Percentiles rank a stretch among this genome's conserved stretches.
Evolutionary conservation across 1,140 invertebrate genomes (phyloP).

Genomic region (Platyura marginata): DNA sequence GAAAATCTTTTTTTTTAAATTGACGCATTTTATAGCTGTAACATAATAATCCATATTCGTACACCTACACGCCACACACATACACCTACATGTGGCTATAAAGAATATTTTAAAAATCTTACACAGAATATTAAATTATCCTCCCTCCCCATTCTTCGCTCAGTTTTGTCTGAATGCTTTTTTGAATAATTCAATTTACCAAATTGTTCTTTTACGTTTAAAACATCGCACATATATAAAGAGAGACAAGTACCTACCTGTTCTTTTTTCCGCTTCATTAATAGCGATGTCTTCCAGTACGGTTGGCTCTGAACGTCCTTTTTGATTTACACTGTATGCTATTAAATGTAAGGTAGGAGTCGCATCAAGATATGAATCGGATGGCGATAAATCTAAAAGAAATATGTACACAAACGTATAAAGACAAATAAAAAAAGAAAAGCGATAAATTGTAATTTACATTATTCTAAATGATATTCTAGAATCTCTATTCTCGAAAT

Average conservation of each 20-base stretch:
- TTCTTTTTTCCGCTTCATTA: conserved; percentile 68
- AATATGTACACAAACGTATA: conserved; percentile 8
- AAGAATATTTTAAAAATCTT: too few relatives aligned
- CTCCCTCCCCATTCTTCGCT: too few relatives aligned
- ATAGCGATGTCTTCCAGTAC: conserved; percentile 69
- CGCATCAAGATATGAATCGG: conserved; percentile 23
- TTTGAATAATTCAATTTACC: background rate
- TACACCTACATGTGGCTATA: background rate
- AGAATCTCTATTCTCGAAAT: background rate
- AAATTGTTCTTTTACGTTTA: background rate
- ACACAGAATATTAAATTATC: background rate
- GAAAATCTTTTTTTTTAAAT: too few relatives aligned
- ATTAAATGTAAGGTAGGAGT: conserved; percentile 50
- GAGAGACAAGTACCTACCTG: conserved; percentile 35
- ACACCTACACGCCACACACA: background rate
- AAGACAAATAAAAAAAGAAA: background rate
- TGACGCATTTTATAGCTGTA: too few relatives aligned
- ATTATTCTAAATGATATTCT: background rate
- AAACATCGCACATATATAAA: background rate
- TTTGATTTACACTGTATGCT: conserved; percentile 70
- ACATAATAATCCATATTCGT: too few relatives aligned
- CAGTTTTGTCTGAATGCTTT: background rate
- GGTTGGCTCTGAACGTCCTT: conserved; percentile 63
- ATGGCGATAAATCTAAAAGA: conserved; percentile 19
- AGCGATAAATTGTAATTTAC: background rate